Evolutionary conservation across 2,797 vertebrate species (phyloP).

Genomic region (Petrocephalus sullivani): DNA sequence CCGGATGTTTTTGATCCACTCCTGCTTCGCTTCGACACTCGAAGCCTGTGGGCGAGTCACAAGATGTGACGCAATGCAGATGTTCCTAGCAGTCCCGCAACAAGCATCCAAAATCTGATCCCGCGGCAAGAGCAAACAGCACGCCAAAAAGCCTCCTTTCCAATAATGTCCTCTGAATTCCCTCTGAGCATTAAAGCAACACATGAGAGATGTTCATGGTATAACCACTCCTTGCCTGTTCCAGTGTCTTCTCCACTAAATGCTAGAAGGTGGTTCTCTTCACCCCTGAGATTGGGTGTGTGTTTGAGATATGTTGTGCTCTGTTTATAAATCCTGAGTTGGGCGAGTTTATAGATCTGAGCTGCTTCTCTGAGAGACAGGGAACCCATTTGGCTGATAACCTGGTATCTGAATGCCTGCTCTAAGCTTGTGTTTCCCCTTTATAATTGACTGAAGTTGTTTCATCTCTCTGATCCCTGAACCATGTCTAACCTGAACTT

Average conservation of each 20-base stretch:
- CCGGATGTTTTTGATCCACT: conserved; percentile 97
- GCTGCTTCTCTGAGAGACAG: not conserved
- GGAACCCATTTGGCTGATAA: not conserved
- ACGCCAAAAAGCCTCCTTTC: not conserved
- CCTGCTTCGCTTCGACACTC: conserved; percentile 91
- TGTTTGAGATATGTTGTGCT: not conserved
- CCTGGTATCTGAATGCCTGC: not conserved
- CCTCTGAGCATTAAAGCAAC: not conserved
- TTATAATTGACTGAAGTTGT: not conserved
- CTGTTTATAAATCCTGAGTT: not conserved
- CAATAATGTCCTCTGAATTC: not conserved
- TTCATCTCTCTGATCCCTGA: not conserved
- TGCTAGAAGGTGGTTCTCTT: not conserved
- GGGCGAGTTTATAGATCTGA: not conserved
- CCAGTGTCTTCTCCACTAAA: not conserved
- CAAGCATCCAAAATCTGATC: not conserved
- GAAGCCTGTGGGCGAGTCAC: conserved; percentile 68
- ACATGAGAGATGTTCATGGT: not conserved
- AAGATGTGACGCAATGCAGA: conserved; percentile 12
- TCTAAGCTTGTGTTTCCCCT: not conserved
- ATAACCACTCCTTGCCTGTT: not conserved
- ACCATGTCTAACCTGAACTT: not conserved
- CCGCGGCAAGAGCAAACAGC: not conserved
- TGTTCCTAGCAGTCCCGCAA: not conserved
- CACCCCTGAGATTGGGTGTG: not conserved